Evolutionary conservation across 2,797 vertebrate species (phyloP), one percentile per base, ranked within the genome.

Genomic region (Gymnopithys bicolor): DNA sequence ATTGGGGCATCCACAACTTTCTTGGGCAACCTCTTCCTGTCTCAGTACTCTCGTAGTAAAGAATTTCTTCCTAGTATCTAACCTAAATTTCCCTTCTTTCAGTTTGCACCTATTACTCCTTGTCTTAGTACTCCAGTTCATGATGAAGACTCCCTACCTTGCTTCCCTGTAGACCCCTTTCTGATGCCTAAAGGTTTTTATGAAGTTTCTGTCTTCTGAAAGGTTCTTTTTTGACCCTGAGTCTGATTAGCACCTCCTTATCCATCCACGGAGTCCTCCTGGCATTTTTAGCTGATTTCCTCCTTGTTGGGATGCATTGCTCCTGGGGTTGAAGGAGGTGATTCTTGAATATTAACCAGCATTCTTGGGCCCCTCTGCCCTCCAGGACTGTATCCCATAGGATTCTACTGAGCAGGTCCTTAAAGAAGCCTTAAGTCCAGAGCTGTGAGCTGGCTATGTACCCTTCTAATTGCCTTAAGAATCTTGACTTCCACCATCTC

Each of bases 1-100:
- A 4, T 0, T 49, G 48, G 9, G 8, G 5, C 27, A 24, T 15
- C 16, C 19, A 43, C 27, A 63, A 0, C 28, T 3, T 19, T 13
- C 27, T 41, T 49, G 10, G 7, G 11, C 8, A 39, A 21, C 11
- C 3, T 49, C 41, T 68, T 75, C 16, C 7, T 28, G 18, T 4
- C 23, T 55, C 3, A 13, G 18, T 7, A 53, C 18, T 7, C 14
- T 21, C 23, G 7, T 10, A 56, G 35, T 49, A 32, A 74, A n/a
- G 11, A 81, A n/a, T 43, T 43, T 37, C 8, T 49, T 37, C 43
- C 23, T 51, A 30, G 49, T 17, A 49, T 10, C 43, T 28, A 55
- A 19, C 5, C 27, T n/a, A 37, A 69, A 24, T 25, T 43, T 55
- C 16, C 11, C 7, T 22, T 49, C 22, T 43, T 60, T 48, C 49